Evolutionary conservation across 2,113 vertebrate genomes (phyloP), one percentile per base, ranked within the genome.

Genomic region (Aphyosemion australe): DNA sequence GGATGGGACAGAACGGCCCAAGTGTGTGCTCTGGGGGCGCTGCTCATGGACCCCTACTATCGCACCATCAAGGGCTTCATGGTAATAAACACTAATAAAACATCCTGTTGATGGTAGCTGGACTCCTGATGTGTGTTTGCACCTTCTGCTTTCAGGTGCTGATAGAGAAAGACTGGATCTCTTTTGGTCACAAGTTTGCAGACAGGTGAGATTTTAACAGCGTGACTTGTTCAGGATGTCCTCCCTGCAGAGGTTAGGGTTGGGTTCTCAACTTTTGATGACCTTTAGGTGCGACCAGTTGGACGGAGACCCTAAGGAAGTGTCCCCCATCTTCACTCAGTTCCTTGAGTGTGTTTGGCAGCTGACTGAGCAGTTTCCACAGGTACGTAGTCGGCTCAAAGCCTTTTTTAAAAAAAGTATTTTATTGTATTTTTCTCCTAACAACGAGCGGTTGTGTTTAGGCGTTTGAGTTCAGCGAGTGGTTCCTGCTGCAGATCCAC

Each of bases 151-250:
- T 78, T 39, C 65, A 99, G 97, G 96, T 99, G 65, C 93, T 99
- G 88, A 95, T 99, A 76, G 96, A 99, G 86, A 99, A 99, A 86
- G 97, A 99, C 83, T 99, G 97, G 97, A 96, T 99, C 86, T 95
- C 97, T 13, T 99, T 99, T 83, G 97, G 97, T 41, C 97, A 99
- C 88, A 99, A 99, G 83, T 99, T 97, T 94, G 94, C 96, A 71
- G 96, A 99, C 88, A 96, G 97, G 97, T 99, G 82, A 65, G 34
- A 42, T 14, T 41, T 8, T 69, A 3, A 16, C 13, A 12, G 11
- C 26, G 26, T 26, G 26, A 26, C 26, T 26, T 26, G 26, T 26
- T 26, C 34, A 37, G 34, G 34, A 37, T 37, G 6, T 37, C 34
- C 34, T 37, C 34, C 6, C 34, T 37, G 7, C 34, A 37, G 34